Evolutionary conservation across 2,113 vertebrate species (phyloP).

Genomic region (Anoura caudifer): DNA sequence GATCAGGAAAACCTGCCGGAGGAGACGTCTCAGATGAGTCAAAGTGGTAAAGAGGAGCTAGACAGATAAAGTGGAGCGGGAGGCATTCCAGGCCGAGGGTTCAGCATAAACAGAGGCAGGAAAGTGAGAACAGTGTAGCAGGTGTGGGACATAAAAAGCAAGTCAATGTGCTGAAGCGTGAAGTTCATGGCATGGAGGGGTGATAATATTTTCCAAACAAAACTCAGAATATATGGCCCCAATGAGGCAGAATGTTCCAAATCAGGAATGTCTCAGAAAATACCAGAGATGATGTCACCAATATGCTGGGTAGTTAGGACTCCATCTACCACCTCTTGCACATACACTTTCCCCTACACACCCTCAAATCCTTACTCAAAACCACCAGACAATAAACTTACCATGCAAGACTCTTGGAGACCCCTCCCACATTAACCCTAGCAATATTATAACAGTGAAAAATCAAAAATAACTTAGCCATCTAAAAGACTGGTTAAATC

Average conservation of each 20-base stretch:
- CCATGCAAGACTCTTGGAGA: background rate
- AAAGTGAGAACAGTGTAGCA: background rate
- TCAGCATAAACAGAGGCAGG: background rate
- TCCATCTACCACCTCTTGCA: background rate
- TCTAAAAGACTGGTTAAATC: background rate
- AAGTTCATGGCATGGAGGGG: background rate
- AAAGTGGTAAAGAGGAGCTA: background rate
- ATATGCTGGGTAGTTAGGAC: background rate
- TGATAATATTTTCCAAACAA: conserved; percentile 43
- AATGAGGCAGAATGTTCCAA: background rate
- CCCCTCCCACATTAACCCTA: background rate
- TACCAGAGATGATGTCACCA: conserved; percentile 40
- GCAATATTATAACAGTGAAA: background rate
- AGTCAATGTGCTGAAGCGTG: background rate
- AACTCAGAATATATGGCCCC: background rate
- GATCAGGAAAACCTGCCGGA: background rate
- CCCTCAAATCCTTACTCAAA: background rate
- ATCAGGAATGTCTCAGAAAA: conserved; percentile 45
- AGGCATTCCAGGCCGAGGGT: background rate
- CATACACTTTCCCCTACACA: accelerated
- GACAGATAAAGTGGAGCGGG: background rate
- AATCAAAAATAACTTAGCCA: background rate
- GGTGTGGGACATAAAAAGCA: background rate
- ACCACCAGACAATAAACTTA: background rate
- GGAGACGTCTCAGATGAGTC: background rate